A percentile compares a stretch with the other conserved stretches of the same genome.
Conservation (phyloP, 2,113 vertebrate species). For the Egretta garzetta region DNA sequence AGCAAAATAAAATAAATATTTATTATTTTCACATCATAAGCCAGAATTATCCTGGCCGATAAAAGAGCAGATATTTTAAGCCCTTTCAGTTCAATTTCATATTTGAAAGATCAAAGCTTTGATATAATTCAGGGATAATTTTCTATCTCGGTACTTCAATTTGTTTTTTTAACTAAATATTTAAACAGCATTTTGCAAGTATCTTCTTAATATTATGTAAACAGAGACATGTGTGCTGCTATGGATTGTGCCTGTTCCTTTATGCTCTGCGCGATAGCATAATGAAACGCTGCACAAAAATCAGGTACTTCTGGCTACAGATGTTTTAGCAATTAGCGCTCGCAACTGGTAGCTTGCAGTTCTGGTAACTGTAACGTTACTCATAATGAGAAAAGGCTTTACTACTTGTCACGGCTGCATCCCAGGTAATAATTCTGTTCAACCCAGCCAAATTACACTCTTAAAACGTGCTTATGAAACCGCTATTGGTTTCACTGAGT, state of each 20-base stretch:
- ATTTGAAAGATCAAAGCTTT: constrained; percentile 44
- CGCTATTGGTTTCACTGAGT: not conserved
- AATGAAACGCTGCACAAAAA: constrained; percentile 41
- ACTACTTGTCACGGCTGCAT: constrained; percentile 21
- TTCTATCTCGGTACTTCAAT: constrained; percentile 32
- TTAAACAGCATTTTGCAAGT: constrained; percentile 63
- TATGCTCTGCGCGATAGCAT: not conserved
- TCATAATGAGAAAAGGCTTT: constrained; percentile 61
- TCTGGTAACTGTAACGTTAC: constrained; percentile 61
- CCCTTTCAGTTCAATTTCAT: not conserved
- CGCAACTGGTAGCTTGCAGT: constrained; percentile 42
- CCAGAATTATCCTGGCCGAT: not conserved
- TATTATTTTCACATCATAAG: not conserved
- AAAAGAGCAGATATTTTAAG: constrained; percentile 14
- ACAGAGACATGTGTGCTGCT: constrained; percentile 48
- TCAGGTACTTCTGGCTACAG: constrained; percentile 64
- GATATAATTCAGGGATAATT: constrained; percentile 32
- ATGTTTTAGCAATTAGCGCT: constrained; percentile 71
- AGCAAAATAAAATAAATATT: constrained; percentile 13
- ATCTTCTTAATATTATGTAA: constrained; percentile 50
- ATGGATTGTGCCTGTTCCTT: not conserved
- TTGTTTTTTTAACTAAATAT: constrained; percentile 57
- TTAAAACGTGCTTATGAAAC: constrained; percentile 35
- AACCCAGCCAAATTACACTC: constrained; percentile 33
- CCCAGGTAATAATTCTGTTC: constrained; percentile 67